These are phyloP conservation scores for Pyrgus malvae DNA, from an alignment of 2,888 invertebrate genomes.

Conservation along the genomic window DNA sequence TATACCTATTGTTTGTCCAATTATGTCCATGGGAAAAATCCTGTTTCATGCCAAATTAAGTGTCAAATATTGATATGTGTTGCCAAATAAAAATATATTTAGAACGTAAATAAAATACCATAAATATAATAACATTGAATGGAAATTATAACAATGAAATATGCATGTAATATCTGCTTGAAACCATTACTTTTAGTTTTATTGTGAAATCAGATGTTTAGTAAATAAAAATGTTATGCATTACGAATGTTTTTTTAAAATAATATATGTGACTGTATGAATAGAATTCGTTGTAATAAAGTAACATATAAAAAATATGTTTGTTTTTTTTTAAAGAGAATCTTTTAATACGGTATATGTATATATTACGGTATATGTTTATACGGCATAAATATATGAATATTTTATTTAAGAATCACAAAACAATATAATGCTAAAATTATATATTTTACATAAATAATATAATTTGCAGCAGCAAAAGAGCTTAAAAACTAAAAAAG, in stretches of 20 bases:
- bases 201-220: conserved; percentile 21
- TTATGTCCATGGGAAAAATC: neutral
- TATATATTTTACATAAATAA: no score
- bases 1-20: no score
- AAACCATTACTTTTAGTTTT: conserved; percentile 21
- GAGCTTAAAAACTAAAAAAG: no score
- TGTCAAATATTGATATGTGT: conserved; percentile 13
- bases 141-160: no score
- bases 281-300: conserved; percentile 79
- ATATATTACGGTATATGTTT: no score
- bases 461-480: no score
- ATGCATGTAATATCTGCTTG: conserved; percentile 25
- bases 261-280: conserved; percentile 65
- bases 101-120: neutral
- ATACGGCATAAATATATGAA: no score
- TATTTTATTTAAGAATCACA: no score
- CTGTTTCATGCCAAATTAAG: conserved; percentile 7
- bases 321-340: conserved; percentile 20
- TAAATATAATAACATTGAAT: neutral
- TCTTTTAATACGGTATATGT: no score
- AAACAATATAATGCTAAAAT: no score
- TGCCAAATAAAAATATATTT: conserved; percentile 1
- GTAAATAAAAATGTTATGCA: conserved; percentile 10
- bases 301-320: conserved; percentile 28
- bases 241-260: conserved; percentile 22